Conservation (phyloP, 2,113 vertebrate genomes). For the Scortum barcoo region DNA sequence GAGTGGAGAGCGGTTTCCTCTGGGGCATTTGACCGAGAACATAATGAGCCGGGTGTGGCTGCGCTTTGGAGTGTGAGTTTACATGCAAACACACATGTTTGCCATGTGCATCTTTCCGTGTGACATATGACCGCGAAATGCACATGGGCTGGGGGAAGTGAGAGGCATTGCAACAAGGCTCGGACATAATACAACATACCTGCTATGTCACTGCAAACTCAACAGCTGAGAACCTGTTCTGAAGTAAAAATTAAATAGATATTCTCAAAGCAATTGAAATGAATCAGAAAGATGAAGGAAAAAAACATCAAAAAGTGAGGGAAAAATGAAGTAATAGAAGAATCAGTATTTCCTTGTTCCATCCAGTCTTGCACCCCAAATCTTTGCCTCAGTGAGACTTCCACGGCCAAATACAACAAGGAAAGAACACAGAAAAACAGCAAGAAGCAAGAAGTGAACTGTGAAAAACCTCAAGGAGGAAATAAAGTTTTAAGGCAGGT, state of each 20-base stretch:
- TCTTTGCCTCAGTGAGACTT: background rate
- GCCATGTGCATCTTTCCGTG: background rate
- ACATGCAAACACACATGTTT: slow-evolving; percentile 31
- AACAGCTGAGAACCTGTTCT: background rate
- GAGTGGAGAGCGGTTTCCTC: slow-evolving; percentile 21
- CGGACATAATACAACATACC: background rate
- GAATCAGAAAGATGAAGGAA: background rate
- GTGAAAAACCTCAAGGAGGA: background rate
- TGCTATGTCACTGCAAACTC: background rate
- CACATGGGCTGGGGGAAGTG: slow-evolving; percentile 5
- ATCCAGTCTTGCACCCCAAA: background rate
- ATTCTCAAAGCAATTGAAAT: background rate
- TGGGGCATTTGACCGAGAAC: slow-evolving; percentile 13
- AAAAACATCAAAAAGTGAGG: background rate
- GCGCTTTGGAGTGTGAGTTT: slow-evolving; percentile 12
- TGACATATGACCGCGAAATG: slow-evolving; percentile 12
- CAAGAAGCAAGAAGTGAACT: background rate
- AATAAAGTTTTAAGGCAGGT: background rate
- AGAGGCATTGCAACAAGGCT: background rate
- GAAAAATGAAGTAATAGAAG: background rate
- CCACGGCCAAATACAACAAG: background rate
- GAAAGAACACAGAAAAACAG: background rate
- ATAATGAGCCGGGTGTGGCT: slow-evolving; percentile 53
- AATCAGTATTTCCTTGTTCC: background rate
- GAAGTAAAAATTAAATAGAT: background rate